Evolutionary conservation across 1,140 invertebrate species (phyloP), one percentile per base, ranked within the genome.

Genomic region (Hycleus cichorii): DNA sequence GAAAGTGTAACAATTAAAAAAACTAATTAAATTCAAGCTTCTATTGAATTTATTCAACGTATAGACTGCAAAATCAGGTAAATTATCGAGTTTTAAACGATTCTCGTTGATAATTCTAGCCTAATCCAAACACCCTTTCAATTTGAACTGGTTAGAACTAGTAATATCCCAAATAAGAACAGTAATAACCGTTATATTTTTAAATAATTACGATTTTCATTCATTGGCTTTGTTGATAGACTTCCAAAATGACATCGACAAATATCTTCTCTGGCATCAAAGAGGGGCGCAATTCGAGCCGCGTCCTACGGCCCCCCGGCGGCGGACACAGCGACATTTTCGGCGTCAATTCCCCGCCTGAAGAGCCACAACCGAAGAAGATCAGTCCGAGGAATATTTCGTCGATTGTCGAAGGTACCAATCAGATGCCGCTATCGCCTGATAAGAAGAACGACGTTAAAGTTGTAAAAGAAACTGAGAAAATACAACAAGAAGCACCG

Each of bases 281-380:
- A 2, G 63, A 58, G 25, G 46, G 49, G n/a, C 66, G 67, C 32
- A 72, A 61, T 43, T 73, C 71, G 0, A 73, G 70, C 59, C 64
- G 69, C 39, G 68, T 73, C 10, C 47, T 74, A 42, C 70, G 65
- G 62, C 72, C 71, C 7, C 72, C 71, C 49, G 72, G 72, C 50
- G 72, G 72, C 49, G 69, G 69, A 1, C 68, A 74, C 56, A 68
- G 67, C 10, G 65, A 73, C 52, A 67, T 74, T 49, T 70, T 74
- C 54, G 72, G 69, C 9, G 3, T n/a, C 5, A 5, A 42, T 9
- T 1, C 38, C 1, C 42, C 10, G 26, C n/a, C 39, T 9, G 18
- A 52, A 42, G 12, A 42, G 3, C 49, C 26, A 50, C 18, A 39
- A 40, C 26, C 12, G 11, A 49, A 49, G 18, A 49, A 49, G 9